Evolutionary conservation across 2,888 invertebrate species (phyloP), one percentile per base, ranked within the genome.

Genomic region (Ryuthela nishihirai): DNA sequence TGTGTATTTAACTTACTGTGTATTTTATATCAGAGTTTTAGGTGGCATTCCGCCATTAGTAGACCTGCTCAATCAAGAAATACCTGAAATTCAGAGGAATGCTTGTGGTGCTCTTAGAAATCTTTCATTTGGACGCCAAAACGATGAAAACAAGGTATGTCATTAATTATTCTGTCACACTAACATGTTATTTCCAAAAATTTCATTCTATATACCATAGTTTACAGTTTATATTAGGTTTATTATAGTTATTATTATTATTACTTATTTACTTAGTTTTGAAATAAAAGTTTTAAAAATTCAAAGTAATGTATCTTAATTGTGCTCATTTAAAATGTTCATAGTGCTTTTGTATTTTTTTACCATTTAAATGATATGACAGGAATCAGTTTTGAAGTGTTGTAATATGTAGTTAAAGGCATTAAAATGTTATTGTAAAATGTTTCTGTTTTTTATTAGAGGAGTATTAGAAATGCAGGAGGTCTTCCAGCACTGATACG

Each of bases 21-120:
- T n/a, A n/a, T 6, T 34, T 34, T 12, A 4, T n/a, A 15, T 12
- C 25, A 43, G 77, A 73, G 88, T 88, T 67, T 80, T 95, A 67
- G 95, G 94, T 49, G 98, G 97, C 1, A 95, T 99, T 68, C 93
- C 92, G 3, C 92, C 93, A 0, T 78, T 99, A 64, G 91, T 99
- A 38, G 86, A 90, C 62, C 80, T 99, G 53, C 82, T 99, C 59
- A 87, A 85, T 62, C 90, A 92, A 75, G 97, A 97, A 71, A 85
- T 86, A 71, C 85, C 91, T 0, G 94, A 97, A 70, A 94, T 98
- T 49, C 94, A 95, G 72, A 85, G 92, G 71, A 97, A 98, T 76
- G 92, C 97, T 18, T 95, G 94, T 76, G 98, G 98, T 21, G 98
- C 97, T 18, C 80, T 99, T 23, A 83, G 97, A 69, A 99, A 99